These are phyloP conservation scores for Erpornis zantholeuca DNA, from an alignment of 2,113 vertebrate genomes.

Conservation along the genomic window DNA sequence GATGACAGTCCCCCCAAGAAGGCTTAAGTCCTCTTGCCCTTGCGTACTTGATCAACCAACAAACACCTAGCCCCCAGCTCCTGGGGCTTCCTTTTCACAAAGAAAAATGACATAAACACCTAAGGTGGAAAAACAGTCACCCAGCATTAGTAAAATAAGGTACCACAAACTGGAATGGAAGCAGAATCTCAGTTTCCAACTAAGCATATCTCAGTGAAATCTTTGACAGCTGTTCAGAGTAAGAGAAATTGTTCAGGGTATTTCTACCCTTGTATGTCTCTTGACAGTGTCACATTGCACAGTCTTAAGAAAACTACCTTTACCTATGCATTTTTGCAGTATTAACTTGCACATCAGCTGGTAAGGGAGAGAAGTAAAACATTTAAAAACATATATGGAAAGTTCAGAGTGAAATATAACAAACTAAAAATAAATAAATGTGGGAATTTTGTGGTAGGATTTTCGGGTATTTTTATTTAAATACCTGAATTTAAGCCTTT, in stretches of 20 bases:
- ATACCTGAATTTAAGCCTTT: slow-evolving; percentile 27
- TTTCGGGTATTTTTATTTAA: slow-evolving; percentile 20
- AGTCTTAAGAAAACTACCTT: not conserved
- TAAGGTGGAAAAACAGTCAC: not conserved
- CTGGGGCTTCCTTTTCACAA: not conserved
- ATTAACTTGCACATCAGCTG: not conserved
- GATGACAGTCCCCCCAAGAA: not conserved
- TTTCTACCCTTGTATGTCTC: not conserved
- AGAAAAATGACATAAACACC: not conserved
- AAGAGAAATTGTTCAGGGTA: not conserved
- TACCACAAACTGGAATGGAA: not conserved
- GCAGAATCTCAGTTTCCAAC: not conserved
- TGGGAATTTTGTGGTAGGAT: not conserved
- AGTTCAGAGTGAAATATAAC: not conserved
- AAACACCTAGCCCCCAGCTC: not conserved
- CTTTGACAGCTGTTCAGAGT: not conserved
- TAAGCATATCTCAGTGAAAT: not conserved
- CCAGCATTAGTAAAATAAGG: not conserved
- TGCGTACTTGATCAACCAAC: not conserved
- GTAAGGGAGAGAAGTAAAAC: not conserved
- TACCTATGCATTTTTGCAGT: not conserved
- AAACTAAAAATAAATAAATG: not conserved
- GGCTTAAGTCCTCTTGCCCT: not conserved
- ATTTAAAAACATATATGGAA: not conserved
- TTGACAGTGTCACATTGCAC: not conserved